Conservation (phyloP, 1,140 invertebrate species). For the Tachypleus tridentatus region DNA sequence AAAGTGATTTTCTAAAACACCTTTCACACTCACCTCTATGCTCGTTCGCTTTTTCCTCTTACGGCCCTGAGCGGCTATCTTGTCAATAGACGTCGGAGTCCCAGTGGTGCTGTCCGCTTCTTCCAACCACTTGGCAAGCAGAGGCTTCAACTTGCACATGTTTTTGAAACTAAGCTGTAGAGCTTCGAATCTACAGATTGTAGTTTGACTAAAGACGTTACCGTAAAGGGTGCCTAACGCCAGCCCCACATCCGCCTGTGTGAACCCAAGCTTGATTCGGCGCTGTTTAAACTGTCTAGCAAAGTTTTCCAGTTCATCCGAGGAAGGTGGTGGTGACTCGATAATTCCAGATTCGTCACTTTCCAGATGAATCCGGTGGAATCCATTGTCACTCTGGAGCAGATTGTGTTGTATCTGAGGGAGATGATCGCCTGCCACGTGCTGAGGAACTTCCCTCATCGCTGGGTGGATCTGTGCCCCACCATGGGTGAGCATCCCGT, state of each 20-base stretch:
- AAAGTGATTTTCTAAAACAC: constrained; percentile 94
- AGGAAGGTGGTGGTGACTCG: constrained; percentile 73
- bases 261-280: constrained; percentile 96
- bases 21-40: constrained; percentile 98
- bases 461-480: constrained; percentile 49
- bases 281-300: constrained; percentile 99
- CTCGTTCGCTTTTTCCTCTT: constrained; percentile 98
- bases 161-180: constrained; percentile 98
- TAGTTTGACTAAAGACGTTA: constrained; percentile 99
- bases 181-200: constrained; percentile 98
- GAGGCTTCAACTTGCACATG: constrained; percentile 98
- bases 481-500: constrained; percentile 19
- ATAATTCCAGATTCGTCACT: constrained; percentile 8
- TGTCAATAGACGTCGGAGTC: constrained; percentile 97
- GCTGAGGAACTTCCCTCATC: constrained; percentile 39
- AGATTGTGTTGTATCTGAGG: constrained; percentile 43
- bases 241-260: constrained; percentile 94
- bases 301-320: constrained; percentile 95
- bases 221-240: constrained; percentile 97
- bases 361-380: constrained; percentile 25
- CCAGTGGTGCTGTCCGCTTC: constrained; percentile 96
- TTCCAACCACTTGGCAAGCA: constrained; percentile 97
- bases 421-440: constrained; percentile 48
- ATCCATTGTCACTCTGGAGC: constrained; percentile 52
- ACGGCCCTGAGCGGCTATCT: constrained; percentile 83